These are phyloP conservation scores for Nomada hirtipes DNA, from an alignment of 2,888 invertebrate genomes.

Conservation along the genomic window DNA sequence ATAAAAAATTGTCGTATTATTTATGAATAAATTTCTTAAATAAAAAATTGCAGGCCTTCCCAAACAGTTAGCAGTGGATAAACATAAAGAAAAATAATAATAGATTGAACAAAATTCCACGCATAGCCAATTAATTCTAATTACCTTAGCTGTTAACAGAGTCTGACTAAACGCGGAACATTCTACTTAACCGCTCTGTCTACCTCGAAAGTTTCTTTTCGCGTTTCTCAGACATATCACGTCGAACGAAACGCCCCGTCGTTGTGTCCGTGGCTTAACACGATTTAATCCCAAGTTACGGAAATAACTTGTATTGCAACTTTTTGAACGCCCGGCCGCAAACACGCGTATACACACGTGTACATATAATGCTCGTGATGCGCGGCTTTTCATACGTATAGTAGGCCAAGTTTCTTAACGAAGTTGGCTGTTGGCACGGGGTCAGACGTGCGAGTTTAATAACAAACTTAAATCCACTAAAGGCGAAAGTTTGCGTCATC, in stretches of 20 bases:
- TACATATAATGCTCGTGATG: slow-evolving; percentile 10
- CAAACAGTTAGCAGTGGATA: too few species aligned
- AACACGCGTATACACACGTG: too few species aligned
- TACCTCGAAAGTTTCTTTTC: background rate
- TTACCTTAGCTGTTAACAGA: background rate
- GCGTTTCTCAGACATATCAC: background rate
- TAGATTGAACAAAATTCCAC: background rate
- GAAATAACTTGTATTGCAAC: slow-evolving; percentile 16
- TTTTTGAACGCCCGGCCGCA: slow-evolving; percentile 24
- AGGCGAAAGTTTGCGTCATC: slow-evolving; percentile 40
- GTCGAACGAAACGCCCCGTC: background rate
- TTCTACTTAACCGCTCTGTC: slow-evolving; percentile 10
- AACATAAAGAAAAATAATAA: too few species aligned
- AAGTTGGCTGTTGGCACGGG: slow-evolving; percentile 12
- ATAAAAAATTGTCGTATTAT: too few species aligned
- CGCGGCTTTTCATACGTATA: slow-evolving; percentile 7
- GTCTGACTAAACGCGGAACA: background rate
- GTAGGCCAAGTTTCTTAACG: slow-evolving; percentile 40
- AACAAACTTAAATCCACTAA: slow-evolving; percentile 58
- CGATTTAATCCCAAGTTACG: slow-evolving; percentile 18
- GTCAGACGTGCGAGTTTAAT: slow-evolving; percentile 57
- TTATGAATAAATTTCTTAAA: too few species aligned
- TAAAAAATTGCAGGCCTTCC: too few species aligned
- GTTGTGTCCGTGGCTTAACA: slow-evolving; percentile 25
- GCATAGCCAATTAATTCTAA: background rate